Conservation (phyloP, 1,140 invertebrate species). For the Microvelia longipes region DNA sequence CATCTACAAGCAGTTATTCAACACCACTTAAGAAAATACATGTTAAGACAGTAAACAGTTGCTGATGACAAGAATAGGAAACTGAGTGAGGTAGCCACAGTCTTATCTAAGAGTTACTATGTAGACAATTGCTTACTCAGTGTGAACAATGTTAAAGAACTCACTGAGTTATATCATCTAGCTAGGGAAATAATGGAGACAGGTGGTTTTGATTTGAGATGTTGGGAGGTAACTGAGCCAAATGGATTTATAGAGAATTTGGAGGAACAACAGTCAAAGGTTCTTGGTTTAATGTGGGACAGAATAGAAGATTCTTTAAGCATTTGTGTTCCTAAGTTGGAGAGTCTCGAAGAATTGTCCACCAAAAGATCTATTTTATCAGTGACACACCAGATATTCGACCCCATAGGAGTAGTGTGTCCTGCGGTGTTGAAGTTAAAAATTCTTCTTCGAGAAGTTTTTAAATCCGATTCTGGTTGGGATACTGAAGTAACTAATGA, state of each 20-base stretch:
- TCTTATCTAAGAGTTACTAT: not conserved
- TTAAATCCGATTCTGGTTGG: not conserved
- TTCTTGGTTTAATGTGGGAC: constrained; percentile 4
- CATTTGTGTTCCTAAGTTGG: not conserved
- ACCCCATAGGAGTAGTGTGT: constrained; percentile 5
- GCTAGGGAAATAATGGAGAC: constrained; percentile 1
- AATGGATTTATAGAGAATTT: not conserved
- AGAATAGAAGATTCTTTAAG: not conserved
- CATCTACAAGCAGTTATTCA: not conserved
- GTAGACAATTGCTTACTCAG: constrained; percentile 6
- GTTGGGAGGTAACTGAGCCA: constrained; percentile 1
- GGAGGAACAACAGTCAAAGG: not conserved
- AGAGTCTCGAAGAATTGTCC: not conserved
- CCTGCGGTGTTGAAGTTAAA: not conserved
- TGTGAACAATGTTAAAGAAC: not conserved
- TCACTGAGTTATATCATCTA: not conserved
- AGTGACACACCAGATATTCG: constrained; percentile 6
- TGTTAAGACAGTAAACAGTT: not conserved
- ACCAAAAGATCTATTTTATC: constrained; percentile 6
- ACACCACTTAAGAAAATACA: constrained; percentile 1
- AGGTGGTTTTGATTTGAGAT: not conserved
- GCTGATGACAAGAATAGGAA: not conserved
- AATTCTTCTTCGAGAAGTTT: constrained; percentile 6
- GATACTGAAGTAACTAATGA: constrained; percentile 1
- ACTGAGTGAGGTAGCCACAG: not conserved